phyloP scores from a whole-genome alignment of 2,888 invertebrate genomes.

The Lithophane semibrunnea region DNA sequence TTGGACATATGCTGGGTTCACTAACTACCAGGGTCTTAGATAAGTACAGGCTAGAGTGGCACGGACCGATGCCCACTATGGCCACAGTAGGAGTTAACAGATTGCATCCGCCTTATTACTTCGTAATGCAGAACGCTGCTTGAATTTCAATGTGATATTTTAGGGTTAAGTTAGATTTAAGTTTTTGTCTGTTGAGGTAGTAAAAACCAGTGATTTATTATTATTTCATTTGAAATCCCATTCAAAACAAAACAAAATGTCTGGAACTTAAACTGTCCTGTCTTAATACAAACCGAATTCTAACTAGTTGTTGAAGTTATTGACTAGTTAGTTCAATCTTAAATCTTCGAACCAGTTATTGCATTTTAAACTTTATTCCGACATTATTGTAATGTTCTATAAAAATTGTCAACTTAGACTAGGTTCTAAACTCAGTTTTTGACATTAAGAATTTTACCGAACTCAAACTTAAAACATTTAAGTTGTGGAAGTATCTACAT shows the following conservation, averaged over 20 bases:
- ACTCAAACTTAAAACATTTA: too few relatives aligned
- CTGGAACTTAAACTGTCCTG: too few relatives aligned
- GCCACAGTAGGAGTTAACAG: constrained; percentile 82
- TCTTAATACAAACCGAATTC: too few relatives aligned
- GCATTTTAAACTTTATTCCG: too few relatives aligned
- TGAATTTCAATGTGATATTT: constrained; percentile 66
- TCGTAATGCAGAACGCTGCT: constrained; percentile 85
- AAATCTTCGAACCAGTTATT: too few relatives aligned
- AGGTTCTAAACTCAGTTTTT: too few relatives aligned
- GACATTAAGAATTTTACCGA: too few relatives aligned
- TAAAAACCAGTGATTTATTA: not conserved
- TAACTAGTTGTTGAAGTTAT: too few relatives aligned
- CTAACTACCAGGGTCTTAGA: constrained; percentile 79
- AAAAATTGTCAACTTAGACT: too few relatives aligned
- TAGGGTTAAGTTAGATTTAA: constrained; percentile 24
- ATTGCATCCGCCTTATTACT: constrained; percentile 83
- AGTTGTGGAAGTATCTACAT: too few relatives aligned
- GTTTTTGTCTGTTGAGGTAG: not conserved
- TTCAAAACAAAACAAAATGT: not conserved
- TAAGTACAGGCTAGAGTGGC: constrained; percentile 87
- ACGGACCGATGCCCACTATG: constrained; percentile 80
- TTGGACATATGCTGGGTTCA: constrained; percentile 78
- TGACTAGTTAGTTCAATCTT: too few relatives aligned
- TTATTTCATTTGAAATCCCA: not conserved
- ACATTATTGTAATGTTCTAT: too few relatives aligned